Conservation (phyloP, 2,888 invertebrate species). For the Taphrorychus bicolor region DNA sequence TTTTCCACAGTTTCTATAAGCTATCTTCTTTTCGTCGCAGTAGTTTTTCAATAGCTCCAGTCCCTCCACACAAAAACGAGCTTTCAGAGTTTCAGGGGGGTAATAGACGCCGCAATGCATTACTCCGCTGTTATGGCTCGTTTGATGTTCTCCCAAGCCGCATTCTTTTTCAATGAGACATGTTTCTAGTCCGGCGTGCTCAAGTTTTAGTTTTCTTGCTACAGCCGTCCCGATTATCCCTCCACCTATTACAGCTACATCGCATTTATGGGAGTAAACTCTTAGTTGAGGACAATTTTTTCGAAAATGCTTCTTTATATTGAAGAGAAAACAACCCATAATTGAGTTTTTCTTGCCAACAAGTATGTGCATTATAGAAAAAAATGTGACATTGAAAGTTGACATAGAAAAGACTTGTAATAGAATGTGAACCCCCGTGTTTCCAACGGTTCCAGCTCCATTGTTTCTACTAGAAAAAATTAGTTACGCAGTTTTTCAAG, state of each 20-base stretch:
- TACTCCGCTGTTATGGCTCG: slow-evolving; percentile 95
- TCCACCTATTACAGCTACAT: slow-evolving; percentile 90
- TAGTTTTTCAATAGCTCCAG: slow-evolving; percentile 79
- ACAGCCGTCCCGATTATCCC: slow-evolving; percentile 96
- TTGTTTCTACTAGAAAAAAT: too few species aligned
- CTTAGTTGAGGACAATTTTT: too few species aligned
- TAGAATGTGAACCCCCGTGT: too few species aligned
- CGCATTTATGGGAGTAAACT: slow-evolving; percentile 17
- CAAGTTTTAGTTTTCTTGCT: slow-evolving; percentile 79
- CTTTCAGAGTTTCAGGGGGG: slow-evolving; percentile 82
- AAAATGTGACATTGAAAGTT: too few species aligned
- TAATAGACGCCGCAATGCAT: slow-evolving; percentile 93
- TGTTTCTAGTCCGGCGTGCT: slow-evolving; percentile 78
- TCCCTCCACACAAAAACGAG: slow-evolving; percentile 90
- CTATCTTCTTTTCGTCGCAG: slow-evolving; percentile 79
- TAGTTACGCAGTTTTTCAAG: too few species aligned
- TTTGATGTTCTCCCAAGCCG: slow-evolving; percentile 84
- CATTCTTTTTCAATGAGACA: slow-evolving; percentile 90
- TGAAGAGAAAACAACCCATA: too few species aligned
- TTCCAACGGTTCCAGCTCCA: too few species aligned
- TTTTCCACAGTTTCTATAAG: slow-evolving; percentile 91
- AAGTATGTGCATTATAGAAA: too few species aligned
- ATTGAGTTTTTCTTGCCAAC: too few species aligned
- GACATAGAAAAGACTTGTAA: too few species aligned
- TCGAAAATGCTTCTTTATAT: too few species aligned